Evolutionary conservation across 2,888 invertebrate genomes (phyloP), one percentile per base, ranked within the genome.

Genomic region (Sarcophaga caerulescens): DNA sequence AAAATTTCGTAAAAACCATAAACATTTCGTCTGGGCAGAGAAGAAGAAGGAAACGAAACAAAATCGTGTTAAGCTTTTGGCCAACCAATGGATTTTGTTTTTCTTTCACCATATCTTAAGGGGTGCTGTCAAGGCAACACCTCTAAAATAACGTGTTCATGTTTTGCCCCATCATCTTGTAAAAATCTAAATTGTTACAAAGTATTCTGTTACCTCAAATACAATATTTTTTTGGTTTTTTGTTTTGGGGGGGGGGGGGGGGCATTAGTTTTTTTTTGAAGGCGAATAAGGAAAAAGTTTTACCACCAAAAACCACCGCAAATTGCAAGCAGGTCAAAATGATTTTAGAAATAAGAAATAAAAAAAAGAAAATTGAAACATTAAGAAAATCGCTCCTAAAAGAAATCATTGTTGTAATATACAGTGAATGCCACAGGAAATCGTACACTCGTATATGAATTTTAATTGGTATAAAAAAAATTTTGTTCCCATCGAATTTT

Each of bases 1-100:
- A 83, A 86, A 77, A 86, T 74, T 73, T 63, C n/a, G 52, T 73
- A 47, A 47, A 47, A 47, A 14, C 47, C 11, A 14, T 47, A 47
- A 47, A 47, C 11, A 47, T 14, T 4, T 14, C 47, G 35, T 6
- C 19, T 8, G 19, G 12, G 17, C 59, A 12, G 73, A 66, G 35
- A 45, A 71, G 11, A 68, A 66, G 35, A 45, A 71, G 11, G 12
- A 52, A 68, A 57, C 69, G 23, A 71, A 66, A 68, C 68, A 73
- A 85, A 86, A 84, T 86, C 85, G 85, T 86, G 85, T 86, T 81
- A 69, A 81, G 77, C 83, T 81, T 74, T 73, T 74, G 85, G 80
- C 77, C 63, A 86, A 81, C 57, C 66, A 77, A 81, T 69, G 80
- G 70, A 65, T 81, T 73, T 71, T 68, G 21, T 11, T 45, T 68